Conservation (phyloP, 2,113 vertebrate genomes). For the Suncus etruscus region DNA sequence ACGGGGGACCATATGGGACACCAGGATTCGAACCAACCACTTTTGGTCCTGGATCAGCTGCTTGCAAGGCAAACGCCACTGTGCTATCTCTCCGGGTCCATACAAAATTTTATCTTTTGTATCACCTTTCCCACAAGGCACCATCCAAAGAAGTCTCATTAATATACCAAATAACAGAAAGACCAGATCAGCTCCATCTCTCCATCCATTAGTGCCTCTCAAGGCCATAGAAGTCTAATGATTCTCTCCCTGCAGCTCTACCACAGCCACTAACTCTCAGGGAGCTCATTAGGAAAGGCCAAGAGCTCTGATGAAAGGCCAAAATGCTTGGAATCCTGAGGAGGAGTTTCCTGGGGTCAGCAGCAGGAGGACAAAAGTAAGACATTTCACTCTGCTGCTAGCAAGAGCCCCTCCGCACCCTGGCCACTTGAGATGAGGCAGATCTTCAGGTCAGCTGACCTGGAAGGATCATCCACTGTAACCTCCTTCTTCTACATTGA, state of each 20-base stretch:
- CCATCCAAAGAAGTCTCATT: constrained; percentile 58
- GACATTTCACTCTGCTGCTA: background rate
- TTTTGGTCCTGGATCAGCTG: too few species aligned
- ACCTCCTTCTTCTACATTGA: background rate
- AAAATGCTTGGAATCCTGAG: background rate
- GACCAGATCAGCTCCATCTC: background rate
- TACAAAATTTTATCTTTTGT: background rate
- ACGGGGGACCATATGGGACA: too few species aligned
- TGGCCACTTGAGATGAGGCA: background rate
- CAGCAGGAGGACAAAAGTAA: background rate
- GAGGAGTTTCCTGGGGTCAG: background rate
- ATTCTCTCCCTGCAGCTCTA: constrained; percentile 58
- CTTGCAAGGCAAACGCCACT: too few species aligned
- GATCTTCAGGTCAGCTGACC: background rate
- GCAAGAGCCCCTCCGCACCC: background rate
- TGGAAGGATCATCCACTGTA: background rate
- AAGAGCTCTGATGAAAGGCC: background rate
- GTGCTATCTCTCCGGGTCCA: too few species aligned
- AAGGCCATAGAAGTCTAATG: background rate
- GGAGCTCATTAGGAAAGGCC: constrained; percentile 57
- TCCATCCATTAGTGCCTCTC: constrained; percentile 49
- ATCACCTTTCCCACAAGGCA: background rate
- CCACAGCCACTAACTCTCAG: background rate
- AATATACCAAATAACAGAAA: constrained; percentile 55
- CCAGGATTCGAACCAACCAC: too few species aligned